These are phyloP conservation scores for Sarcophaga subvicina DNA, from an alignment of 2,888 invertebrate species.

Conservation along the genomic window DNA sequence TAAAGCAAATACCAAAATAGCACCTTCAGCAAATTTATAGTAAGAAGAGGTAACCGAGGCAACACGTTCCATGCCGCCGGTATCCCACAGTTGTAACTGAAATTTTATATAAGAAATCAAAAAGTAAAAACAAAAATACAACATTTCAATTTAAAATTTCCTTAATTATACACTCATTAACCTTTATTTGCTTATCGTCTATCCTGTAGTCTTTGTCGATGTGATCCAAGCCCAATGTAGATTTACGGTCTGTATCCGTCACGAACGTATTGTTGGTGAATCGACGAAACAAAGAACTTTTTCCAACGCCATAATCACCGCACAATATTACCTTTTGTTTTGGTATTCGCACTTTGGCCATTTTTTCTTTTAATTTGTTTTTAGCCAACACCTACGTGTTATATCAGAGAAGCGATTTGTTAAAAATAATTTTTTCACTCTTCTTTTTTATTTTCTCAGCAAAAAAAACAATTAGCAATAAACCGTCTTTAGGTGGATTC, in stretches of 20 bases:
- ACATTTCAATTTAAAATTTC: background rate
- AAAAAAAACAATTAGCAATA: slow-evolving; percentile 12
- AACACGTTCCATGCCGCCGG: slow-evolving; percentile 97
- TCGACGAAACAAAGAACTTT: slow-evolving; percentile 95
- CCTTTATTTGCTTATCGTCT: slow-evolving; percentile 85
- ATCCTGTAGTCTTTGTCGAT: slow-evolving; percentile 91
- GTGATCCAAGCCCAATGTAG: slow-evolving; percentile 96
- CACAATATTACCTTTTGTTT: slow-evolving; percentile 96
- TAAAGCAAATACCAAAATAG: slow-evolving; percentile 94
- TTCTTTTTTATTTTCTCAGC: background rate
- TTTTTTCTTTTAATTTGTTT: slow-evolving; percentile 75
- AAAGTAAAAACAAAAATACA: background rate
- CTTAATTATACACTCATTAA: slow-evolving; percentile 47
- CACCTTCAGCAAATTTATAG: slow-evolving; percentile 97
- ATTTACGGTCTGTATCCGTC: slow-evolving; percentile 90
- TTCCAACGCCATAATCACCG: slow-evolving; percentile 98
- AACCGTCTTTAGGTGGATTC: slow-evolving; percentile 49
- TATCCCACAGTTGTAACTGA: slow-evolving; percentile 97
- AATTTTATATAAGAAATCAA: background rate
- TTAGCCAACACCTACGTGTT: slow-evolving; percentile 8
- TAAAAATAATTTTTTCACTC: slow-evolving; percentile 2
- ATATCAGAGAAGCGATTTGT: slow-evolving; percentile 14
- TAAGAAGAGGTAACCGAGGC: slow-evolving; percentile 97
- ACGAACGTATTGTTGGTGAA: slow-evolving; percentile 88
- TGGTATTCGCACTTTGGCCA: slow-evolving; percentile 92